Base-by-base conservation (phyloP, 2,113 vertebrate genomes). In the Variabilichromis moorii region DNA sequence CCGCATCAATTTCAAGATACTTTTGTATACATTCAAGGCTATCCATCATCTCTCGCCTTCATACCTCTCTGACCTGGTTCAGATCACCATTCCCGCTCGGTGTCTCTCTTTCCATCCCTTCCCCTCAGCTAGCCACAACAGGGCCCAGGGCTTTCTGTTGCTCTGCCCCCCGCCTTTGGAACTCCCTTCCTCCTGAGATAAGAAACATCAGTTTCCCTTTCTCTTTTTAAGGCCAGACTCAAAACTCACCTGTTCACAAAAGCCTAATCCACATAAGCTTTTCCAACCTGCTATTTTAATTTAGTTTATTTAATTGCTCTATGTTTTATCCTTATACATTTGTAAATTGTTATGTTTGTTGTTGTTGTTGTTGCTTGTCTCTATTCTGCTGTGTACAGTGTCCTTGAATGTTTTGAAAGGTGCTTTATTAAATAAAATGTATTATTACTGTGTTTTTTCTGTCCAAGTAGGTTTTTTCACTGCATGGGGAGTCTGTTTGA, bases 121-220 rank as follows among this genome's bases (percentile, higher is more conserved):
- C 28, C 28, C 26, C 57, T 17, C 0, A 0, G 26, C 28, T 63
- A 19, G 3, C 59, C 2, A 63, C 59, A 0, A 63, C 1, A 0
- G 28, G 28, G 16, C 4, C 4, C 28, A 63, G 59, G 59, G 28
- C 59, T 63, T 33, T 11, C 59, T 63, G 59, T 11, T 0, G 3
- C 59, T 63, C 9, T 63, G 2, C 16, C 59, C 28, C 28, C 59
- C 16, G 4, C 28, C 59, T 63, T 19, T 63, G 16, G 59, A 63
- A 63, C 6, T 3, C 9, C 3, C 3, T 63, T 63, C 6, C 16
- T 35, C 59, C 59, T 63, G 28, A 63, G 59, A 63, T 19, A 1
- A 63, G 59, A 63, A 33, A 63, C 59, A 35, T 63, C 4, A 0
- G 16, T 63, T 63, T 63, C 59, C 59, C 28, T 63, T 11, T 11